Base-by-base conservation (phyloP, 2,113 vertebrate species). In the Calyptomena viridis region DNA sequence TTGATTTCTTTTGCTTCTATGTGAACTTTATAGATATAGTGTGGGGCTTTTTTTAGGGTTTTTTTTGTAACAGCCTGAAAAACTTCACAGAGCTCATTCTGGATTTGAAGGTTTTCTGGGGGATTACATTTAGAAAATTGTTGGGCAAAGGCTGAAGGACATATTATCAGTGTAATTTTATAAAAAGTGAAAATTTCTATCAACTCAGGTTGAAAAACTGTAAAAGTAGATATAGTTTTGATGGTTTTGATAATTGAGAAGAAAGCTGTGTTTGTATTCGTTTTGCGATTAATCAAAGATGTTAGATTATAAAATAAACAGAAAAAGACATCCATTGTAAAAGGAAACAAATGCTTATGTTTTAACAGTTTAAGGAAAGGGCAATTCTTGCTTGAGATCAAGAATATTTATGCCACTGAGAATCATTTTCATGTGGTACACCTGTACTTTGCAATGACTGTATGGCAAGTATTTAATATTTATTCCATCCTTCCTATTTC, bases 401-500 rank as follows among this genome's bases (percentile, higher is more conserved):
- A 52, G 35, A 52, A 20, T 75, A 11, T 73, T 89, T 87, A 46
- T 86, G 31, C 40, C 9, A 47, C 18, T 40, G 69, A 27, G 20
- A 81, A 49, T 58, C 0, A 46, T 55, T 84, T 75, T 50, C 3
- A 8, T 63, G 49, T 64, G 12, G 7, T 63, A 22, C 22, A n/a
- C 6, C 8, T 72, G 27, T 78, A 47, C 5, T 64, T 81, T 60
- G 17, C 12, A 6, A 17, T 87, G 39, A 64, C 40, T 6, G 2
- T 40, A 15, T 31, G 44, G 28, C 15, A 88, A 25, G 4, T 59
- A 30, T 88, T 53, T 75, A 88, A 30, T 75, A 28, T 87, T 94
- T 72, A 44, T 95, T 92, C n/a, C 47, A 37, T 23, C 14, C 25
- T 62, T 90, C 74, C 59, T 50, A 44, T 97, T 94, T 96, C 53